Base-by-base conservation (phyloP, 2,888 invertebrate genomes). In the Fabriciana adippe region DNA sequence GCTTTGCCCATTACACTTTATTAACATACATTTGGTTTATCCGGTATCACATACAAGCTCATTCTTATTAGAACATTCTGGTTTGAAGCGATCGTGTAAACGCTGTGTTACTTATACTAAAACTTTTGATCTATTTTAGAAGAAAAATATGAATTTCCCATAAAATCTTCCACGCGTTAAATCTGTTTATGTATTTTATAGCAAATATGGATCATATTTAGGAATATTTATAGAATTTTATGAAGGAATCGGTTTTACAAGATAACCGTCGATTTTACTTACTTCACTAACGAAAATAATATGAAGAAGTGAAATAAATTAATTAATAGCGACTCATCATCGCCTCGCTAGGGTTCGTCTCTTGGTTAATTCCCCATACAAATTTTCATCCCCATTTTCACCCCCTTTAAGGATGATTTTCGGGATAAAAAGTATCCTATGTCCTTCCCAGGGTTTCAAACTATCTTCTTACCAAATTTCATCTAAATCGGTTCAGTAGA, bases 1-100 rank as follows among this genome's bases (percentile, higher is more conserved):
- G 78, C 77, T 70, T 84, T 79, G 74, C 77, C 76, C 78, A 77
- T 88, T 87, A 85, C 72, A 74, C 78, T 79, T 77, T 83, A 76
- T 87, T 87, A 88, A 79, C 79, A 75, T 79, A 74, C 76, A 76
- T 79, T 81, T 76, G 74, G 76, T 79, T 80, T 81, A 82, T 85
- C 82, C 81, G 81, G 80, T 79, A 75, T 79, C 70, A 76, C 77
- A 79, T 81, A 78, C 72, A 76, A 76, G 79, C 77, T 83, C 77
- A 81, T 81, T 79, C 78, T 78, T 83, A 81, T 83, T 82, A 81
- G 79, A 77, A 76, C 79, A 77, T 78, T 75, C 76, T 76, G 77
- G 72, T 74, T 69, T 35, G 48, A 64, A 59, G n/a, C 13, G 55
- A 50, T 62, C 21, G 5, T 26, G 56, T 45, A 50, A 51, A 55